Conservation (phyloP, 2,888 invertebrate genomes). For the Prosopocoilus inquinatus region DNA sequence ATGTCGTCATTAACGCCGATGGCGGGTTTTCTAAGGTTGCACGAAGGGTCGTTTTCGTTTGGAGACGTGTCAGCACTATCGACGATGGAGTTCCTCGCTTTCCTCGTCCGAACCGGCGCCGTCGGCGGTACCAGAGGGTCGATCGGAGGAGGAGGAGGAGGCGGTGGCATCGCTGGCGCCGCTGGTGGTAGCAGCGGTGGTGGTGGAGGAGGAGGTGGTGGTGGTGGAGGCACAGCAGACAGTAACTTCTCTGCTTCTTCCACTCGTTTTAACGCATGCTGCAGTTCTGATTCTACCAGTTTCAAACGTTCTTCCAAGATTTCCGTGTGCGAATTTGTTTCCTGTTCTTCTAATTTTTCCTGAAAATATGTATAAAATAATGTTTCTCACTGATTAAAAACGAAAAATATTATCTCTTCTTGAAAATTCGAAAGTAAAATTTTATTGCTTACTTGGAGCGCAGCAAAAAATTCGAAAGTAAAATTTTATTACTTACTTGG, state of each 20-base stretch:
- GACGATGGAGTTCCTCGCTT: slow-evolving; percentile 27
- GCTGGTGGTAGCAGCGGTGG: slow-evolving; percentile 37
- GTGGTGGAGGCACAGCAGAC: slow-evolving; percentile 52
- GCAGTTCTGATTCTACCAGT: slow-evolving; percentile 67
- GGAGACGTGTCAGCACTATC: slow-evolving; percentile 2
- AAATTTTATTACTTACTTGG: slow-evolving; percentile 50
- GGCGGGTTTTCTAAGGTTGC: slow-evolving; percentile 8
- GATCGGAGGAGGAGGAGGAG: slow-evolving; percentile 25
- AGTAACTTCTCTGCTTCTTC: slow-evolving; percentile 55
- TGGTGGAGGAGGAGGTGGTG: slow-evolving; percentile 49
- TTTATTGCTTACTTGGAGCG: slow-evolving; percentile 54
- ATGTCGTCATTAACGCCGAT: slow-evolving; percentile 65
- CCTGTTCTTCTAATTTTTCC: slow-evolving; percentile 64
- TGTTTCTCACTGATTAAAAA: no score
- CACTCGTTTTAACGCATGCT: slow-evolving; percentile 60
- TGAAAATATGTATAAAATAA: slow-evolving; percentile 26
- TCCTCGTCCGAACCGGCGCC: slow-evolving; percentile 55
- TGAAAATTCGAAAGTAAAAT: background rate
- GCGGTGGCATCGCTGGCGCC: slow-evolving; percentile 38
- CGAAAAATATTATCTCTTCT: background rate
- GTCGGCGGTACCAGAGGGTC: slow-evolving; percentile 58
- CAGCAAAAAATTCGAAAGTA: slow-evolving; percentile 44
- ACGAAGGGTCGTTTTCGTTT: background rate
- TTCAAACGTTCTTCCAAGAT: slow-evolving; percentile 68
- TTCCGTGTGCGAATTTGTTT: slow-evolving; percentile 65